phyloP scores from a whole-genome alignment of 2,113 vertebrate species.

The Zosterops japonicus region DNA sequence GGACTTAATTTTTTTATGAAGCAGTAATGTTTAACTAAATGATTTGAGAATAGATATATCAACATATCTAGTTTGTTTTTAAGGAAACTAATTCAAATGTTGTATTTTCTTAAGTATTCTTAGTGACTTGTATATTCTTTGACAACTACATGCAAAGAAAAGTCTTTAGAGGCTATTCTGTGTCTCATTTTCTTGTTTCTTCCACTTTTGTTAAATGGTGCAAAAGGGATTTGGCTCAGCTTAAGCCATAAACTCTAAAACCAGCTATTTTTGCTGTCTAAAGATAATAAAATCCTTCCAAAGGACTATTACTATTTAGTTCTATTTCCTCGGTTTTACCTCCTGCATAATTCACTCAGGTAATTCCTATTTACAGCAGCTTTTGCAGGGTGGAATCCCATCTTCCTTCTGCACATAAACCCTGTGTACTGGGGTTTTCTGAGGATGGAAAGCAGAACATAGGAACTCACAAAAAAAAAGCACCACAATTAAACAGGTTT shows the following conservation, averaged over 20 bases:
- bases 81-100: background rate
- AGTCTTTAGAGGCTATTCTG: background rate
- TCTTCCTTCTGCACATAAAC: background rate
- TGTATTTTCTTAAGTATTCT: background rate
- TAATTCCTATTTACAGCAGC: background rate
- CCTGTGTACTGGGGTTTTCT: background rate
- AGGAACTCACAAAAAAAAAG: background rate
- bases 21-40: background rate
- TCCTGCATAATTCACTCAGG: background rate
- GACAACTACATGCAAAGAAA: background rate
- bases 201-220: background rate
- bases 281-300: conserved; percentile 15
- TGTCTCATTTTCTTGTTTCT: background rate
- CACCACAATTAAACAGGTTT: background rate
- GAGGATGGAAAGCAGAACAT: background rate
- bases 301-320: background rate
- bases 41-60: background rate
- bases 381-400: background rate
- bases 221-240: conserved; percentile 14
- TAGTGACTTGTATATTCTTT: background rate
- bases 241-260: background rate
- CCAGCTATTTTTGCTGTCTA: background rate
- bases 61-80: background rate
- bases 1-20: background rate
- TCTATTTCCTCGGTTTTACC: background rate